Evolutionary conservation across 2,113 vertebrate genomes (phyloP).

Genomic region (Holacanthus passer): DNA sequence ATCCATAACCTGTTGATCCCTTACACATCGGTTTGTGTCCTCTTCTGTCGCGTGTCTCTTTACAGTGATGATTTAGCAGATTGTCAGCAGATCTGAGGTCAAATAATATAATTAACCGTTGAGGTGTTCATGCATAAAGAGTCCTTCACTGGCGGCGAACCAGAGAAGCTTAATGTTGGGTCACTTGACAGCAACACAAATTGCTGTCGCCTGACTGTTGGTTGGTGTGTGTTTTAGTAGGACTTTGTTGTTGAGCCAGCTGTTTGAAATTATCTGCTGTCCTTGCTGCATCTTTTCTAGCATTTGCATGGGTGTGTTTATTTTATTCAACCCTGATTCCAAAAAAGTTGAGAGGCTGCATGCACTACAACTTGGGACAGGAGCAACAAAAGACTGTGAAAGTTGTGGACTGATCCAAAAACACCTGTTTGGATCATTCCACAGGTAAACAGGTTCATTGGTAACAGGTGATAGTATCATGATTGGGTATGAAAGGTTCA

Average conservation of each 20-base stretch:
- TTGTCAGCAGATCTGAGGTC: slow-evolving; percentile 31
- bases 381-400: no score
- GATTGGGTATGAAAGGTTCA: no score
- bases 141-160: not conserved
- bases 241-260: not conserved
- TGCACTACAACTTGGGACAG: no score
- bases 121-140: not conserved
- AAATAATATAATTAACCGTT: slow-evolving; percentile 11
- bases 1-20: slow-evolving; percentile 12
- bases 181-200: slow-evolving; percentile 4
- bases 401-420: no score
- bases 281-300: not conserved
- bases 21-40: not conserved
- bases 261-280: not conserved
- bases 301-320: no score
- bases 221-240: not conserved
- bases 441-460: no score
- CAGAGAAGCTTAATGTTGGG: not conserved
- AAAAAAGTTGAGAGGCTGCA: no score
- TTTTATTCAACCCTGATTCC: no score
- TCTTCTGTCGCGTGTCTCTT: not conserved
- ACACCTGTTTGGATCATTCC: no score
- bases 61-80: not conserved
- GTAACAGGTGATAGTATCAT: no score
- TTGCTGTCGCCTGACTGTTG: not conserved